These are phyloP conservation scores for Euzetes globulus DNA, from an alignment of 2,888 invertebrate species.

Conservation along the genomic window DNA sequence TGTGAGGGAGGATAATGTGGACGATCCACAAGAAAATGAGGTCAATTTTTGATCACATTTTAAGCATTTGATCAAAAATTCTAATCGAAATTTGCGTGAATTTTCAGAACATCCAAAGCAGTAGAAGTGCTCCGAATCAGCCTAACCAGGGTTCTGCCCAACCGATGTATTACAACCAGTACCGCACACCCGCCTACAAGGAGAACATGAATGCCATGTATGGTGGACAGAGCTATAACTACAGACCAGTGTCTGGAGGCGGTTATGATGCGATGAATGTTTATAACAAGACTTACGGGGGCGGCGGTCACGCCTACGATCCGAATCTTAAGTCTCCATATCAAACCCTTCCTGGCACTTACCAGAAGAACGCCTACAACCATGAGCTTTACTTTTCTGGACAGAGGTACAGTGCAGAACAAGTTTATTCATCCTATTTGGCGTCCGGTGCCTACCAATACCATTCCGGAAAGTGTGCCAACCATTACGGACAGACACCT, in stretches of 20 bases:
- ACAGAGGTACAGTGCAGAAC: background rate
- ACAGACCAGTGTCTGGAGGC: background rate
- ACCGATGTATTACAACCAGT: background rate
- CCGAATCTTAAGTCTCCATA: background rate
- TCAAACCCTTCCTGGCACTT: conserved; percentile 23
- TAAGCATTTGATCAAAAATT: too few species aligned
- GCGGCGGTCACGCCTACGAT: background rate
- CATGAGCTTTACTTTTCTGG: background rate
- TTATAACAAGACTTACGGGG: background rate
- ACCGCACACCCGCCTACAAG: background rate
- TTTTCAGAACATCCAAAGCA: background rate
- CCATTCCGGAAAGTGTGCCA: background rate
- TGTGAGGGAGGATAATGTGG: too few species aligned
- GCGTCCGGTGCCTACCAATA: conserved; percentile 9
- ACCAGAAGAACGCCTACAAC: background rate
- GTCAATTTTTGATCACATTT: too few species aligned
- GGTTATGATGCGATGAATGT: background rate
- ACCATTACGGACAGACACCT: conserved; percentile 30
- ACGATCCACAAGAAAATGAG: too few species aligned
- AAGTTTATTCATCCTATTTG: conserved; percentile 19
- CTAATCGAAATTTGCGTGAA: too few species aligned
- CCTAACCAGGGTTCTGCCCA: background rate
- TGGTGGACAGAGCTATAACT: background rate
- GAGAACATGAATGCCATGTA: background rate
- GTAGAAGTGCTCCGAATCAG: background rate